Conservation (phyloP, 2,888 invertebrate species). For the Hydropsyche betteni region DNA sequence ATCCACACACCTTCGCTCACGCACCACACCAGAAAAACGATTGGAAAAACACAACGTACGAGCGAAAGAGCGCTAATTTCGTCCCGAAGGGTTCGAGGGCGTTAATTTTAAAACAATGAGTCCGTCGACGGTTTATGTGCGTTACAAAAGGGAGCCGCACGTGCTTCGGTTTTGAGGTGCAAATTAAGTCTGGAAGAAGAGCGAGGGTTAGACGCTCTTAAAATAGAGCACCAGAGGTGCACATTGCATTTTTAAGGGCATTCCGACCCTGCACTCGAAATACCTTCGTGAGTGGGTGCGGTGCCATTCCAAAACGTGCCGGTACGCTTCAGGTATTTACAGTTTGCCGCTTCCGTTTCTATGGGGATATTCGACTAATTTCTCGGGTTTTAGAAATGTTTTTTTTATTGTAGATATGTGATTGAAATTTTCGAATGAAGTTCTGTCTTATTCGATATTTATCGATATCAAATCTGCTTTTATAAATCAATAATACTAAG, state of each 20-base stretch:
- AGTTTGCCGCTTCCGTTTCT: slow-evolving; percentile 4
- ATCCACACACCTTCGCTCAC: neutral
- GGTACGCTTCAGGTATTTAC: slow-evolving; percentile 10
- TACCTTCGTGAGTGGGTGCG: slow-evolving; percentile 16
- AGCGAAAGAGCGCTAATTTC: no score
- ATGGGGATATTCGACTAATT: neutral
- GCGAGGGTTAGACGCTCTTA: slow-evolving; percentile 2
- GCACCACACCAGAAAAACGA: no score
- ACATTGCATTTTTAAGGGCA: slow-evolving; percentile 20
- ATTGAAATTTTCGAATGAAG: neutral
- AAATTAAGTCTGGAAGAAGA: slow-evolving; percentile 16
- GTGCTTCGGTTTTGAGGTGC: slow-evolving; percentile 16
- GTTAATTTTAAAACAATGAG: slow-evolving; percentile 17
- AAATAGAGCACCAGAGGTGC: slow-evolving; percentile 12
- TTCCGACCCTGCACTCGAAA: slow-evolving; percentile 14
- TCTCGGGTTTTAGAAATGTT: neutral
- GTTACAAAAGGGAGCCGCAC: neutral
- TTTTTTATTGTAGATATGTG: neutral
- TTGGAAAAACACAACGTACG: no score
- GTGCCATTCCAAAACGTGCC: neutral
- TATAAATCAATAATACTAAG: no score
- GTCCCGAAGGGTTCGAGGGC: neutral
- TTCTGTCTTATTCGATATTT: no score
- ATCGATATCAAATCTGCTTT: no score
- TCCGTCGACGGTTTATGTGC: neutral